Evolutionary conservation across 2,113 vertebrate species (phyloP).

Genomic region (Hylia prasina): DNA sequence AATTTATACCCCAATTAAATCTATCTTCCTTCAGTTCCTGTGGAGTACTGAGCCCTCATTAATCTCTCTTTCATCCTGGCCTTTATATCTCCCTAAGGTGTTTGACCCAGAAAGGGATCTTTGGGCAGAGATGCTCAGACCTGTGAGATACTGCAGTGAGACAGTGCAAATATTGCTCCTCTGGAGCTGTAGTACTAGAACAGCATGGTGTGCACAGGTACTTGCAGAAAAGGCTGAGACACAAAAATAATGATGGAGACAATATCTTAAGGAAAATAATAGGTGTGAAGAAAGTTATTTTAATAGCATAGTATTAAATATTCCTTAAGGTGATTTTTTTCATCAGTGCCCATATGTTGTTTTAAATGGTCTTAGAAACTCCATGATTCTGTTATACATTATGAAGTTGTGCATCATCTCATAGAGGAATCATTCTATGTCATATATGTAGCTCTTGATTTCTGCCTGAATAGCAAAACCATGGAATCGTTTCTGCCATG

Average conservation of each 20-base stretch:
- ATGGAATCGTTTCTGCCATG: background rate
- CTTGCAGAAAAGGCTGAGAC: background rate
- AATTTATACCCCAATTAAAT: background rate
- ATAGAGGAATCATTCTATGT: background rate
- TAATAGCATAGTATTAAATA: background rate
- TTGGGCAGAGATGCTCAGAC: background rate
- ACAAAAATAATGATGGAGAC: background rate
- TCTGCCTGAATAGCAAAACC: background rate
- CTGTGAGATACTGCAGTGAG: background rate
- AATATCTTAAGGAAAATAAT: background rate
- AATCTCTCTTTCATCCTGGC: background rate
- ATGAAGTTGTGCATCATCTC: background rate
- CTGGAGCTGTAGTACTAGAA: background rate
- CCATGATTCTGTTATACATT: background rate
- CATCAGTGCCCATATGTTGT: background rate
- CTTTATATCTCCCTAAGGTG: background rate
- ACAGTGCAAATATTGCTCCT: background rate
- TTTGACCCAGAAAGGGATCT: background rate
- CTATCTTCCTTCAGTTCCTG: background rate
- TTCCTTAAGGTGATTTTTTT: background rate
- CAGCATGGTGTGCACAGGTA: background rate
- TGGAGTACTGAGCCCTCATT: background rate
- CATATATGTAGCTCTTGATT: background rate
- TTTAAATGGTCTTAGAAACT: background rate
- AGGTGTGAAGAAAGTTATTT: background rate